Percentiles rank a stretch among this genome's conserved stretches.
These are phyloP conservation scores for Pteronotus mesoamericanus DNA, from an alignment of 2,797 vertebrate genomes.

Conservation along the genomic window DNA sequence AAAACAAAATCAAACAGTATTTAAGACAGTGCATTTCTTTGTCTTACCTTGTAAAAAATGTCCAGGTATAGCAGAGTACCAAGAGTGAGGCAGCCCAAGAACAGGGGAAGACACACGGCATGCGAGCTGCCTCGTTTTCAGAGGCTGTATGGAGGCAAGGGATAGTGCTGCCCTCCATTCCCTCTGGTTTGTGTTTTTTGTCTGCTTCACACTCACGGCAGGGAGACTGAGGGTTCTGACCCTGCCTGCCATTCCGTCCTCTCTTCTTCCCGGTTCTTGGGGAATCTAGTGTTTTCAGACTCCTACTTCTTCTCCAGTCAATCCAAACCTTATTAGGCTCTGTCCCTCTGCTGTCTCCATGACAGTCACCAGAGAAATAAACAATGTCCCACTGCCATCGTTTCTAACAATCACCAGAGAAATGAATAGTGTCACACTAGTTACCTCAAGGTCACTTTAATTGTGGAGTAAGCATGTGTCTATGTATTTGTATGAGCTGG, in stretches of 20 bases:
- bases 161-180: not conserved
- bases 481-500: not conserved
- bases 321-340: not conserved
- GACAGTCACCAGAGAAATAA: not conserved
- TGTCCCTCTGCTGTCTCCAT: not conserved
- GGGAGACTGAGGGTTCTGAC: not conserved
- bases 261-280: not conserved
- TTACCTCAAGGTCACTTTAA: constrained; percentile 4
- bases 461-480: not conserved
- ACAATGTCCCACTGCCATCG: not conserved
- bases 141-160: not conserved
- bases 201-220: not conserved
- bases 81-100: not conserved
- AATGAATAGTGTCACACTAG: not conserved
- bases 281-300: not conserved
- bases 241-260: not conserved
- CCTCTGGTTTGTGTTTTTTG: not conserved
- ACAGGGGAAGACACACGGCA: not conserved
- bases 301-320: not conserved
- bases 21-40: not conserved
- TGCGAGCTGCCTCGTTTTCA: not conserved
- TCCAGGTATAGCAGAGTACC: too few relatives aligned
- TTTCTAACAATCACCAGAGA: not conserved
- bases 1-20: not conserved
- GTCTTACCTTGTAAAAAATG: not conserved